Percentiles rank a stretch among this genome's conserved stretches.
These are phyloP conservation scores for Pomatorhinus ruficollis DNA, from an alignment of 2,113 vertebrate species.

Conservation along the genomic window DNA sequence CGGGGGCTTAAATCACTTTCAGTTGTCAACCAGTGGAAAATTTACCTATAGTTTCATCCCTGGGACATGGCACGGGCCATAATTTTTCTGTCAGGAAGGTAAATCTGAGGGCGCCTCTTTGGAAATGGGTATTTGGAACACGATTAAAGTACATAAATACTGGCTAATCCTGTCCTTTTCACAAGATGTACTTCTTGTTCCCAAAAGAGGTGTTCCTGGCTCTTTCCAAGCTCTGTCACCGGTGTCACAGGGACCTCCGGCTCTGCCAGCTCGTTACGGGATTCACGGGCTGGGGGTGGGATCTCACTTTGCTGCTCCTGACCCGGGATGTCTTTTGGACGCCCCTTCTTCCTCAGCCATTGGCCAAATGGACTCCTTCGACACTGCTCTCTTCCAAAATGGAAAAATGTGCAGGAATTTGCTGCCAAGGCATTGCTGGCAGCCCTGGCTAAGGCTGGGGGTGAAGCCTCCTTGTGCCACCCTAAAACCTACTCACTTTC, in stretches of 20 bases:
- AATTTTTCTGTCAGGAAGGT: background rate
- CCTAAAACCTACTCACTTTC: background rate
- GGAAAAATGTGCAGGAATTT: background rate
- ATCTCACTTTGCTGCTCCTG: background rate
- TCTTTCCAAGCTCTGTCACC: background rate
- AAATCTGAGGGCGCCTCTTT: background rate
- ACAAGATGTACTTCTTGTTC: background rate
- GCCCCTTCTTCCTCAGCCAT: background rate
- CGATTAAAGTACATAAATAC: background rate
- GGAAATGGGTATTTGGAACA: background rate
- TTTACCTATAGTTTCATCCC: background rate
- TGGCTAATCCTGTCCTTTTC: background rate
- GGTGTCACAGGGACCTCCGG: background rate
- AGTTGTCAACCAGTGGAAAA: background rate
- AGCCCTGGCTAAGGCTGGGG: background rate
- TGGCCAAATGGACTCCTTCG: background rate
- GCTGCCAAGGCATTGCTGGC: background rate
- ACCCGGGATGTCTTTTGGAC: background rate
- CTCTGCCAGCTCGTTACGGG: background rate
- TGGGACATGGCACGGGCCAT: accelerated
- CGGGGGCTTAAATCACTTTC: background rate
- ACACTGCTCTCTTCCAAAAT: background rate
- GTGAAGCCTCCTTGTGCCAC: background rate
- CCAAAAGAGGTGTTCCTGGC: background rate
- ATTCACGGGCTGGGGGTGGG: background rate